Evolutionary conservation across 2,888 invertebrate genomes (phyloP), one percentile per base, ranked within the genome.

Genomic region (Apamea anceps): DNA sequence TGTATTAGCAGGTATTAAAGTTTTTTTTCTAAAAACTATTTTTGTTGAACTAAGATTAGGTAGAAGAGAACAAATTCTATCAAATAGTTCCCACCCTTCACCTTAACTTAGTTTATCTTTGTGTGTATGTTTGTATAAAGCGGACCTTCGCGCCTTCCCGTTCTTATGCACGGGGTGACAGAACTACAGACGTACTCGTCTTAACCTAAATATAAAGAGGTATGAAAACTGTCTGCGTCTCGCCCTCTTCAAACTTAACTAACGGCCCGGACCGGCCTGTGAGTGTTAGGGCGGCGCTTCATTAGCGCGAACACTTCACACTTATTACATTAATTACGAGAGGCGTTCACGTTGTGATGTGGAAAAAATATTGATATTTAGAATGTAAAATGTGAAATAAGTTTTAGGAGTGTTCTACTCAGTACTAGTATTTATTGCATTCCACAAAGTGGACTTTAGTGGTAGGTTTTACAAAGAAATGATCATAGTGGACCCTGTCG

Each of bases 171-270:
- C 5, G 18, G 6, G 37, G n/a, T 72, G 84, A 25, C 54, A 70
- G 42, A 66, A 51, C 32, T 48, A 54, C 86, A 73, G 65, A 76
- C 72, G 54, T 42, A n/a, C 79, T 85, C 57, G 45, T 79, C 71
- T 68, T 86, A 88, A 81, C 77, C 75, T 79, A 75, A 75, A 86
- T 83, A 81, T 71, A 86, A 83, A 86, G 83, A 80, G 72, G n/a
- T 66, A 75, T 85, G 79, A 62, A 76, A 75, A 77, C 75, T 79
- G 77, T 80, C 78, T 71, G 80, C 79, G 54, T 63, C n/a, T 63
- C 71, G 62, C 51, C 60, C 62, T 65, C 67, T 63, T 54, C 75
- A 13, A 18, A 42, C 66, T 45, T 68, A 76, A 84, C 73, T 57
- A 51, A 67, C 72, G 60, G 42, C 75, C 62, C 68, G n/a, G n/a